Percentiles rank a stretch among this genome's conserved stretches.
These are phyloP conservation scores for Phalacrocorax pelagicus DNA, from an alignment of 2,113 vertebrate species.

Conservation along the genomic window DNA sequence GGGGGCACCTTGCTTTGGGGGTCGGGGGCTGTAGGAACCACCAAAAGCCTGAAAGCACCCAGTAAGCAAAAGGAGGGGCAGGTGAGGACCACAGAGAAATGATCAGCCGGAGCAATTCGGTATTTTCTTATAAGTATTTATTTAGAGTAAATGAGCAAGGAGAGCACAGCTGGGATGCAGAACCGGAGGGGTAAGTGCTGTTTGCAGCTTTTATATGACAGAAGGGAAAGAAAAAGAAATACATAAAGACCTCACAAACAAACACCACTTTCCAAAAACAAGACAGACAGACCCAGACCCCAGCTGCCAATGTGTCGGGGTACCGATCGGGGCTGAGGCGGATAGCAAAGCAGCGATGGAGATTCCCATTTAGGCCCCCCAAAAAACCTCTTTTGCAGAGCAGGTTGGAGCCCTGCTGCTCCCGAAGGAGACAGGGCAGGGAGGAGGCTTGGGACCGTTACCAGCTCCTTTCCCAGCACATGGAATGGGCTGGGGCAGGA, in stretches of 20 bases:
- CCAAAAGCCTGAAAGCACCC: neutral
- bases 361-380: neutral
- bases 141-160: neutral
- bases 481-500: neutral
- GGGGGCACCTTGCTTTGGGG: neutral
- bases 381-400: fast-evolving
- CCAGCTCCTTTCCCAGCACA: neutral
- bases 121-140: neutral
- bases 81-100: neutral
- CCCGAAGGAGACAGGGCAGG: neutral
- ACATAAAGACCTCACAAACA: neutral
- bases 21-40: fast-evolving
- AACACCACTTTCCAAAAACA: neutral
- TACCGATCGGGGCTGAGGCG: fast-evolving
- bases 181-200: fast-evolving
- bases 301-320: fast-evolving
- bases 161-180: neutral
- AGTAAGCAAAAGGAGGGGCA: fast-evolving
- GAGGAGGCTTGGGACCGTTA: neutral
- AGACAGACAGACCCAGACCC: neutral
- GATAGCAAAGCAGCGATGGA: fast-evolving
- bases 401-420: neutral
- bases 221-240: neutral
- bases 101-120: neutral
- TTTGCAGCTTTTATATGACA: neutral